phyloP scores from a whole-genome alignment of 92 coral and sea anemone species.

The Meandrina meandrites region DNA sequence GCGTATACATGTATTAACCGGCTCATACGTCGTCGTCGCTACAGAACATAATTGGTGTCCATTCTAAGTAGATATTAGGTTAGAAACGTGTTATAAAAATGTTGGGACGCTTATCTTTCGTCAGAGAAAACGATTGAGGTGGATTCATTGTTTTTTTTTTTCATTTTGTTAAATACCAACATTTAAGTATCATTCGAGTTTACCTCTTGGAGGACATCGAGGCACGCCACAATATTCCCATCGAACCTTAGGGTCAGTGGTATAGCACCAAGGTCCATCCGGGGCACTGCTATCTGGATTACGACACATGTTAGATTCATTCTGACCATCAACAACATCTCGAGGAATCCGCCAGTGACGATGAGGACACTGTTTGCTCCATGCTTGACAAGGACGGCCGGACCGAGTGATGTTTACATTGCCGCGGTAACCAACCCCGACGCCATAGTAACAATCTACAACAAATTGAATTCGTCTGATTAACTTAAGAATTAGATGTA shows the following conservation, averaged over 20 bases:
- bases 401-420: conserved; percentile 27
- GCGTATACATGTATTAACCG: too few relatives aligned
- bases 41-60: too few relatives aligned
- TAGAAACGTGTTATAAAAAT: too few relatives aligned
- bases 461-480: not conserved
- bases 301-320: conserved; percentile 32
- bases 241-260: conserved; percentile 25
- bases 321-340: not conserved
- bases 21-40: too few relatives aligned
- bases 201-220: conserved; percentile 31
- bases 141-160: not conserved
- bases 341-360: conserved; percentile 21
- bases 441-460: conserved; percentile 23
- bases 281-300: conserved; percentile 29
- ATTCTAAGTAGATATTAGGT: too few relatives aligned
- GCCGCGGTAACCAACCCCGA: conserved; percentile 25
- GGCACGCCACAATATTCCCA: conserved; percentile 37
- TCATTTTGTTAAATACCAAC: too few relatives aligned
- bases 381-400: conserved; percentile 6
- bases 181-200: not conserved
- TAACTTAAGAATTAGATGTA: not conserved
- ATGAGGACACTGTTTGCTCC: conserved; percentile 29
- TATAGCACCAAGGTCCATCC: conserved; percentile 38
- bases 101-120: too few relatives aligned
- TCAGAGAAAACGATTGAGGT: too few relatives aligned